Base-by-base conservation (phyloP, 2,113 vertebrate genomes). In the Ammodytes marinus region DNA sequence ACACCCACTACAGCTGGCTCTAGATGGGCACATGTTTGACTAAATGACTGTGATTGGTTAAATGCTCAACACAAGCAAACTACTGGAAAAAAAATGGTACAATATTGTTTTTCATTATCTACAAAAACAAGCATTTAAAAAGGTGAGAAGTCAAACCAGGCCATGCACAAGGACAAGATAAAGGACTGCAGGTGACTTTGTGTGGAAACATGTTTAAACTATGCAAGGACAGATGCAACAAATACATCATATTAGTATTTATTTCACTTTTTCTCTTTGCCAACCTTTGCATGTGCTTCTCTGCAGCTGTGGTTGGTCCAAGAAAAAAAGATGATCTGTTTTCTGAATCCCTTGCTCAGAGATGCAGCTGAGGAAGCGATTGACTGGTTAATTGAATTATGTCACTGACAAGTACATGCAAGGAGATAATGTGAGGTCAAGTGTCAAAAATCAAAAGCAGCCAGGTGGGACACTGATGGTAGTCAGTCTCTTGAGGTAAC, bases 1-100 rank as follows among this genome's bases (percentile, higher is more conserved):
- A 82, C 84, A 53, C 68, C 81, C 49, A 53, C 69, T 46, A 72
- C 82, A 84, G 74, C 74, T 82, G 84, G 53, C 82, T 82, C 35
- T 8, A 61, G 71, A 70, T 63, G 52, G 65, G 39, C 2, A 50
- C 35, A 58, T n/a, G 37, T 64, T 68, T 52, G 74, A 55, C 47
- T 63, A 40, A 80, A 69, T 61, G 17, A 46, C 13, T 14, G 43
- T 55, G 35, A 79, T 54, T 59, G 54, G 74, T 63, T 27, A 74
- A 81, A 82, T 14, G 14, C 68, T 46, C 8, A 12, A 49, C 42
- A 64, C 47, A 39, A 10, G 37, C 35, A 27, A 52, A 70, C 12
- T 12, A 35, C 27, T 37, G 60, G 35, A 6, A 50, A 53, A 27
- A 2, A 17, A 11, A 64, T 58, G 43, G 35, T 2, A 46, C 35